Evolutionary conservation across 2,888 invertebrate species (phyloP), one percentile per base, ranked within the genome.

Genomic region (Anoncus sp.): DNA sequence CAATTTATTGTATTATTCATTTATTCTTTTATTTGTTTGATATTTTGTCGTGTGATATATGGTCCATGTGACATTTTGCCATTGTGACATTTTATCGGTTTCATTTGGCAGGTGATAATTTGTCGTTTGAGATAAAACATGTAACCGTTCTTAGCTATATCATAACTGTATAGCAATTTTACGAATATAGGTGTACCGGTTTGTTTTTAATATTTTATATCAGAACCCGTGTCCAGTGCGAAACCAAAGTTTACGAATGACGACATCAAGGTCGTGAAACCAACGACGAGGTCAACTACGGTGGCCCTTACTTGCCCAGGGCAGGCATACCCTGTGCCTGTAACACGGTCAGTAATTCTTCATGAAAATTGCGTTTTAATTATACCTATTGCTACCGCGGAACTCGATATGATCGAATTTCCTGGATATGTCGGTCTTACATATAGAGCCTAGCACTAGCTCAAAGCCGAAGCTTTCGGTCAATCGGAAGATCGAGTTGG

Each of bases 181-280:
- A 35, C 47, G 47, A n/a, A 60, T 49, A 49, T 35, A 43, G n/a
- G 24, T 9, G 3, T 65, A 35, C 43, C 62, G 47, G 65, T 72
- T 53, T 62, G 49, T 55, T 43, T 63, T 16, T 20, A 16, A 27
- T 40, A 53, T 55, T 65, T 63, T 55, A 70, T 75, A 75, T 71
- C 92, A 95, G 95, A 95, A 85, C 95, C 95, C 47, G 92, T 95
- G 87, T 95, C 95, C 92, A 95, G 95, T 87, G 93, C 94, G 43
- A 93, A 94, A 84, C 95, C 95, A 74, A 94, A 94, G 91, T 94
- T 95, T 81, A 93, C 94, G 92, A 84, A 92, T 92, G 92, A 89
- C 90, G 91, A 94, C 92, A 87, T 87, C 83, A 90, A 87, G 85
- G 91, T 89, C 85, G 87, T 89, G 67, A 88, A 84, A 76, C 90